A percentile compares a stretch with the other conserved stretches of the same genome.
Evolutionary conservation across 2,888 invertebrate genomes (phyloP).

Genomic region (Tenthredo livida): DNA sequence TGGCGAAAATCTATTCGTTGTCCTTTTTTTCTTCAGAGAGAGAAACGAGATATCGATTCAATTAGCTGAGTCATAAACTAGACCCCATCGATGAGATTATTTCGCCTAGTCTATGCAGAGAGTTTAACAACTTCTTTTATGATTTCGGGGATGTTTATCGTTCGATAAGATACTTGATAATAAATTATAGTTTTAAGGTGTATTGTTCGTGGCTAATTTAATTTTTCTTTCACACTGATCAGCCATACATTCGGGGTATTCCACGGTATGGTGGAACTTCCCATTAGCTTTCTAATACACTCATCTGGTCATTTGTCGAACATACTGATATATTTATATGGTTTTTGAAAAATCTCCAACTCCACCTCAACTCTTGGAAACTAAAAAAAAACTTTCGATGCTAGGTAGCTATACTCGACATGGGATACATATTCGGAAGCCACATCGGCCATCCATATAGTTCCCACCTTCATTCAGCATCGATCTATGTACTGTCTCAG

Average conservation of each 20-base stretch:
- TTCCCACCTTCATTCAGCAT: not conserved
- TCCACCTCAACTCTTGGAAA: too few relatives aligned
- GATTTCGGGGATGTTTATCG: not conserved
- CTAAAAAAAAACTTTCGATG: too few relatives aligned
- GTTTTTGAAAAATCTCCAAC: too few relatives aligned
- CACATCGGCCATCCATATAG: too few relatives aligned
- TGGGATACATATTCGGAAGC: too few relatives aligned
- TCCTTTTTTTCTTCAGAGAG: not conserved
- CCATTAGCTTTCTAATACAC: conserved; percentile 27
- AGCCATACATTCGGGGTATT: conserved; percentile 24
- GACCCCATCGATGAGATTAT: not conserved
- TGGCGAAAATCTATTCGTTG: conserved; percentile 3
- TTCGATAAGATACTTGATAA: not conserved
- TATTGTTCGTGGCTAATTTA: not conserved
- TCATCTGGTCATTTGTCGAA: not conserved
- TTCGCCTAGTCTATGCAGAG: not conserved
- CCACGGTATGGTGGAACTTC: conserved; percentile 2
- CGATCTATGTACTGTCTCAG: too few relatives aligned
- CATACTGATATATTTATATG: too few relatives aligned
- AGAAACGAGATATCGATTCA: conserved; percentile 3
- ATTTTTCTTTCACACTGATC: not conserved
- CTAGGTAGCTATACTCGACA: too few relatives aligned
- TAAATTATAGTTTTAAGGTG: not conserved
- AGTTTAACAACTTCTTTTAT: not conserved
- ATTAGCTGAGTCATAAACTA: conserved; percentile 18